phyloP scores from a whole-genome alignment of 2,113 vertebrate species.

The Upupa epops region DNA sequence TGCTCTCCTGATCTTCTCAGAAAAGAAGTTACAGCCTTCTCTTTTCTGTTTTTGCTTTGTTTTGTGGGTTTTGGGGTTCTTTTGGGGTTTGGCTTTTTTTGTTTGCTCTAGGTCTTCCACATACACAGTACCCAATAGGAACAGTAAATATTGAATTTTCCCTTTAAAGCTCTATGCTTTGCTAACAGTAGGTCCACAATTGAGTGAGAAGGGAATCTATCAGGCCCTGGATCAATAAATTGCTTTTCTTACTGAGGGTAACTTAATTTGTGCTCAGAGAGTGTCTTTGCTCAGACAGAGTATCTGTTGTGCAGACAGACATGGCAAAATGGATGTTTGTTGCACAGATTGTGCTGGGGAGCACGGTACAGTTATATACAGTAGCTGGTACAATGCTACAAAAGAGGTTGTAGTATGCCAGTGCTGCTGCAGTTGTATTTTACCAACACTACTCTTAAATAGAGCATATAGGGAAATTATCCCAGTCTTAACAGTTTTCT shows the following conservation, averaged over 20 bases:
- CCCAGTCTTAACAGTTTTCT: neutral
- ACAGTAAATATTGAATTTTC: slow-evolving; percentile 35
- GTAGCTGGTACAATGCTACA: too few species aligned
- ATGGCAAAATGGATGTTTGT: neutral
- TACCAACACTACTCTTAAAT: neutral
- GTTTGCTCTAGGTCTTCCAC: neutral
- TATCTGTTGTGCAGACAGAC: neutral
- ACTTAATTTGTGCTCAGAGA: slow-evolving; percentile 34
- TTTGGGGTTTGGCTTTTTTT: neutral
- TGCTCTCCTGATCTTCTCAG: neutral
- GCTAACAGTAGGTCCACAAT: slow-evolving; percentile 23
- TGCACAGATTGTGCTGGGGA: neutral
- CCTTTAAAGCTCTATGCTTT: neutral
- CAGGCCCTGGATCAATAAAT: slow-evolving; percentile 45
- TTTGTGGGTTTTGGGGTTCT: neutral
- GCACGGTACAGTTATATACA: rapidly evolving
- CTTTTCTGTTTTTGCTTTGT: neutral
- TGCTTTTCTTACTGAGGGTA: slow-evolving; percentile 31
- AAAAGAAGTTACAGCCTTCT: neutral
- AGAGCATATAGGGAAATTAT: neutral
- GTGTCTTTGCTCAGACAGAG: slow-evolving; percentile 19
- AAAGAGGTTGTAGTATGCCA: neutral
- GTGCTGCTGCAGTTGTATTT: neutral
- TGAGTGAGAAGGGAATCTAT: slow-evolving; percentile 49
- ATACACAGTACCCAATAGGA: neutral